A percentile compares a stretch with the other conserved stretches of the same genome.
Conservation (phyloP, 2,797 vertebrate species). For the Propithecus deckenii region DNA sequence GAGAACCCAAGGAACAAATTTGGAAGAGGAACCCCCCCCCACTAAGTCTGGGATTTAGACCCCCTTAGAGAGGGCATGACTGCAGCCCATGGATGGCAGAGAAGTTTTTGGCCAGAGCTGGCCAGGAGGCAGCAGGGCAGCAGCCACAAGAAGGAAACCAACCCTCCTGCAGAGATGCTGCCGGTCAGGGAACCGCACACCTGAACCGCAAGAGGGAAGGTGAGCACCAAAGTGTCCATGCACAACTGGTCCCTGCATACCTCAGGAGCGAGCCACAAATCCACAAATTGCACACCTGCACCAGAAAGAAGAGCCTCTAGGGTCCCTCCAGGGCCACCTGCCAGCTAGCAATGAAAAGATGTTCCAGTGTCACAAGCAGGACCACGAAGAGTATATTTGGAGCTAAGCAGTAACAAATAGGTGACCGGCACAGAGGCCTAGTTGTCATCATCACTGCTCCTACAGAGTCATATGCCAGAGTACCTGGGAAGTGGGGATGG, state of each 20-base stretch:
- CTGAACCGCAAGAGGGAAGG: not conserved
- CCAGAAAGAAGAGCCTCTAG: too few species aligned
- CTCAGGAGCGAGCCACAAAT: not conserved
- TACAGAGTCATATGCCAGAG: not conserved
- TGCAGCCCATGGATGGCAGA: accelerated
- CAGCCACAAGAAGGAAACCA: not conserved
- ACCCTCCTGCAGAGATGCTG: not conserved
- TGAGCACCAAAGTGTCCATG: not conserved
- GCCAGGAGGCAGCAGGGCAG: not conserved
- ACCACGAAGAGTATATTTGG: not conserved
- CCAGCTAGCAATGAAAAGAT: not conserved
- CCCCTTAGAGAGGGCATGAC: not conserved
- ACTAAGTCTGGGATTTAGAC: not conserved
- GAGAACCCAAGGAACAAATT: not conserved
- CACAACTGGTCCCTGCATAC: not conserved
- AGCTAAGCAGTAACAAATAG: not conserved
- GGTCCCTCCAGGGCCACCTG: not conserved
- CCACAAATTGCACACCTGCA: not conserved
- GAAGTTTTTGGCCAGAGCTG: not conserved
- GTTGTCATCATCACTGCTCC: not conserved
- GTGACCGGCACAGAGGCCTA: not conserved
- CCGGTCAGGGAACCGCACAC: not conserved
- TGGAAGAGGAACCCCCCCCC: not conserved
- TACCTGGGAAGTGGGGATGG: not conserved
- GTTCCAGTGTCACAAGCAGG: not conserved